Evolutionary conservation across 2,888 invertebrate genomes (phyloP), one percentile per base, ranked within the genome.

Genomic region (Linyphia triangularis): DNA sequence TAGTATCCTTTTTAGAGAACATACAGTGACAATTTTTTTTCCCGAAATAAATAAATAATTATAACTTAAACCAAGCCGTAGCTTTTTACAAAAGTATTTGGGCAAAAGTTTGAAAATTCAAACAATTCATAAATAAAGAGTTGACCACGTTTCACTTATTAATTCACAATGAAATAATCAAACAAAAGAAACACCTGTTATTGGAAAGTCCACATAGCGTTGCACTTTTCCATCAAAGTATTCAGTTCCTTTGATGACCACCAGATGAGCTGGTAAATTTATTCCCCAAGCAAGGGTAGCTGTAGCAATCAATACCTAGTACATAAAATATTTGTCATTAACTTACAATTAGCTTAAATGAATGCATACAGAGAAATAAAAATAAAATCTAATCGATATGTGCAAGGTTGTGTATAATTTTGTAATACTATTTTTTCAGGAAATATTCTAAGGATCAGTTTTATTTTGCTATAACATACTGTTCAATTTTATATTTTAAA

Each of bases 251-350:
- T 99, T 99, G 91, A 99, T 96, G n/a, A 99, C 96, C 0, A 99
- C 99, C 73, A 99, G 93, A 93, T 99, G 99, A 0, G 99, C 99
- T 1, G 99, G 99, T 92, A 99, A 96, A 93, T 99, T 99, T 7
- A 99, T 99, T 43, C 99, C 99, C 99, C 99, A 99, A 0, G 99
- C 99, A 43, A 99, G 93, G 0, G 99, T 99, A 3, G 99, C 97
- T 0, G 99, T 99, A 85, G 99, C 98, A 90, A 99, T 96, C 26
- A 99, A 93, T 4, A 99, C 95, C 96, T 96, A 91, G 51, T 90
- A 90, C 77, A 90, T 43, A 40, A 61, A 26, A 40, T 13, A 59
- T 37, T n/a, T n/a, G n/a, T n/a, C n/a, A n/a, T n/a, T n/a, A n/a
- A n/a, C n/a, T 16, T 65, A n/a, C 22, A 26, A 1, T 19, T 16